A percentile compares a stretch with the other conserved stretches of the same genome.
phyloP scores from a whole-genome alignment of 2,113 vertebrate species.

The Channa maculata region DNA sequence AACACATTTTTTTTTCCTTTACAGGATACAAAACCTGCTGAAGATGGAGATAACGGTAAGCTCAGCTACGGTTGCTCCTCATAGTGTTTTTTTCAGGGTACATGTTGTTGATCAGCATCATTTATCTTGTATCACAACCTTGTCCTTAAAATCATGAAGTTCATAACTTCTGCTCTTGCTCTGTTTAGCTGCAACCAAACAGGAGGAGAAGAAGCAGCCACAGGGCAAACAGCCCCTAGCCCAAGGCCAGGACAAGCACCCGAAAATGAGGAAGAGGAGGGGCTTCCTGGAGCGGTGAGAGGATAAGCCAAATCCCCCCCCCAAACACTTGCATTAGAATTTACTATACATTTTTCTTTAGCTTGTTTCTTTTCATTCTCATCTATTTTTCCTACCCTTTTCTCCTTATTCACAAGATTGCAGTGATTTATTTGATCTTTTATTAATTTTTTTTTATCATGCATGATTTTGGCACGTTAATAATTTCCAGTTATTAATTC shows the following conservation, averaged over 20 bases:
- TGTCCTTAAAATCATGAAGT: no score
- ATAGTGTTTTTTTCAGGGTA: no score
- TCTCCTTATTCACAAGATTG: no score
- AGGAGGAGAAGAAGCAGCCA: slow-evolving; percentile 85
- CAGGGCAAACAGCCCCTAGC: slow-evolving; percentile 75
- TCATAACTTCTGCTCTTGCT: neutral
- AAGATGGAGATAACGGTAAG: slow-evolving; percentile 67
- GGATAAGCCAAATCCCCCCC: neutral
- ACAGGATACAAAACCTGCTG: slow-evolving; percentile 65
- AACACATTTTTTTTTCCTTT: neutral
- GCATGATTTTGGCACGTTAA: no score
- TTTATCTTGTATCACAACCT: neutral
- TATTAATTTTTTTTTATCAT: no score
- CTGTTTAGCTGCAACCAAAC: slow-evolving; percentile 52
- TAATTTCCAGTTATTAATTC: no score
- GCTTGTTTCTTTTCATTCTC: neutral
- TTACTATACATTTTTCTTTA: neutral
- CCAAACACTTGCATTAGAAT: neutral
- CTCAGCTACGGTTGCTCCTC: neutral
- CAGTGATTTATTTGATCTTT: no score
- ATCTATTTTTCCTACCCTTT: neutral
- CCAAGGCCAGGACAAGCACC: slow-evolving; percentile 62
- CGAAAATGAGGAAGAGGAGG: slow-evolving; percentile 85
- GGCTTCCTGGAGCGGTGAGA: slow-evolving; percentile 93
- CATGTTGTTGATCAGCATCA: neutral